phyloP scores from a whole-genome alignment of 2,797 vertebrate species.

The Sebastes minor region DNA sequence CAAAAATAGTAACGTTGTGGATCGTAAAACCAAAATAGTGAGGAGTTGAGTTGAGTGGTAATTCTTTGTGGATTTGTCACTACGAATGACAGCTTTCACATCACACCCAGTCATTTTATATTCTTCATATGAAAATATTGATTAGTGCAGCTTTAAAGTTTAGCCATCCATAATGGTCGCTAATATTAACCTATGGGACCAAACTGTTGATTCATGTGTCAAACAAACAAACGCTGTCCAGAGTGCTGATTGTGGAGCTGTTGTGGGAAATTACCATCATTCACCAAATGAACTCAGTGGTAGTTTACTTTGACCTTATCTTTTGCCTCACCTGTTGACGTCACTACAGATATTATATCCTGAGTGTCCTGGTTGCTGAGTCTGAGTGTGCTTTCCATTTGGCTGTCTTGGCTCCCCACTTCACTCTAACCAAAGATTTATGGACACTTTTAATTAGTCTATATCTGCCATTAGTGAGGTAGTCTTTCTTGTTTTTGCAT shows the following conservation, averaged over 20 bases:
- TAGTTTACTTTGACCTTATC: not conserved
- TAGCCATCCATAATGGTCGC: not conserved
- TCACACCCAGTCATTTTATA: not conserved
- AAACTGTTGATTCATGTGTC: not conserved
- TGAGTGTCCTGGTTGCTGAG: not conserved
- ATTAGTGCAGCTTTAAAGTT: not conserved
- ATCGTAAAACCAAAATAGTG: too few relatives aligned
- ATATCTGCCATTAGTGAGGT: not conserved
- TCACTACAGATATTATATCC: not conserved
- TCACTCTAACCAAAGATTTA: not conserved
- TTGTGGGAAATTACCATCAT: not conserved
- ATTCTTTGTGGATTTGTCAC: too few relatives aligned
- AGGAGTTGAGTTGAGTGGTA: too few relatives aligned
- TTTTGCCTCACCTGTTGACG: not conserved
- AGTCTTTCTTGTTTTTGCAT: not conserved
- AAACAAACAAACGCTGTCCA: not conserved
- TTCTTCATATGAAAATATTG: not conserved
- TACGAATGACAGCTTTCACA: not conserved
- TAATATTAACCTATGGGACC: not conserved
- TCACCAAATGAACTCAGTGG: not conserved
- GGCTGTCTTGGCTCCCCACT: not conserved
- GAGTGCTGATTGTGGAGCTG: not conserved
- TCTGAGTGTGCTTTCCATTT: not conserved
- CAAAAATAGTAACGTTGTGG: too few relatives aligned
- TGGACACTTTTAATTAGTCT: not conserved